Evolutionary conservation across 2,797 vertebrate species (phyloP).

Genomic region (Crenuchus spilurus): DNA sequence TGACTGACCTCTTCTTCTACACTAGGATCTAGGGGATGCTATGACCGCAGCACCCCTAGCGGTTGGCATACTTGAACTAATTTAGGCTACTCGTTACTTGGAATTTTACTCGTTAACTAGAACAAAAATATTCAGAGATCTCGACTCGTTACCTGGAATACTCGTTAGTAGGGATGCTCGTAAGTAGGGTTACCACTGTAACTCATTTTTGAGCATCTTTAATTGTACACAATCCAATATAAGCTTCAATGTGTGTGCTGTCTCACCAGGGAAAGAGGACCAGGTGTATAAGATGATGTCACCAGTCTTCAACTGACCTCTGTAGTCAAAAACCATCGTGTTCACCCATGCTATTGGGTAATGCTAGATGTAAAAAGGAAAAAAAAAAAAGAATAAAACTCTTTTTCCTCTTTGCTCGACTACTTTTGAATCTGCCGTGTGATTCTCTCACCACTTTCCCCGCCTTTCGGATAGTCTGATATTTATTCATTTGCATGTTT

Average conservation of each 20-base stretch:
- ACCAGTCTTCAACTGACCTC: constrained; percentile 92
- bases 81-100: no score
- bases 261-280: constrained; percentile 97
- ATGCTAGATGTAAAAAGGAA: constrained; percentile 77
- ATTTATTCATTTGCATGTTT: constrained; percentile 85
- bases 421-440: neutral
- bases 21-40: no score
- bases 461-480: constrained; percentile 91
- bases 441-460: constrained; percentile 82
- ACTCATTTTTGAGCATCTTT: neutral
- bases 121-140: no score
- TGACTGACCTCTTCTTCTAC: no score
- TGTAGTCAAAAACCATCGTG: constrained; percentile 99
- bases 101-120: no score
- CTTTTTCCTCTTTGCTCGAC: constrained; percentile 3
- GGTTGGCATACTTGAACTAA: no score
- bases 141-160: no score
- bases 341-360: constrained; percentile 99
- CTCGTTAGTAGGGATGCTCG: no score
- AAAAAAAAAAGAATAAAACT: constrained; percentile 31
- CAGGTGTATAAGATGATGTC: constrained; percentile 91
- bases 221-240: neutral
- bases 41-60: no score
- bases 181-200: no score
- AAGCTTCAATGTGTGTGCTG: neutral